These are phyloP conservation scores for Hippocampus kuda DNA, from an alignment of 2,797 vertebrate species.

Conservation along the genomic window DNA sequence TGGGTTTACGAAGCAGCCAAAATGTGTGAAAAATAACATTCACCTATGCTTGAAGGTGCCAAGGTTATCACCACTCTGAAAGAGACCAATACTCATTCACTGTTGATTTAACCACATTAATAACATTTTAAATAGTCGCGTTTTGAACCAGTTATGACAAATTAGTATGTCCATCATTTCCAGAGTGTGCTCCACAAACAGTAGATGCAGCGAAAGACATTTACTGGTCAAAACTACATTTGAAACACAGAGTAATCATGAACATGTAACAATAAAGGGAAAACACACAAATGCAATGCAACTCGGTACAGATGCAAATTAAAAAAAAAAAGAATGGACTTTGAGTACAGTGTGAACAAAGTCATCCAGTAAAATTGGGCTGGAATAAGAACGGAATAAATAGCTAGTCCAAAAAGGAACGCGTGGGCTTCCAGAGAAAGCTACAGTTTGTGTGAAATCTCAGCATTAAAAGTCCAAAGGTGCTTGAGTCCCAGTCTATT, in stretches of 20 bases:
- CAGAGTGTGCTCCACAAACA: not conserved
- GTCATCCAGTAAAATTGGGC: conserved; percentile 30
- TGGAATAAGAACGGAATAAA: conserved; percentile 47
- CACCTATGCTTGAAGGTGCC: not conserved
- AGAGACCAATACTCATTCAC: not conserved
- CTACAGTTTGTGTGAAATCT: conserved; percentile 32
- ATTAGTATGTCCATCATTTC: not conserved
- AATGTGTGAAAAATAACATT: not conserved
- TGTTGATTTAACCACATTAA: not conserved
- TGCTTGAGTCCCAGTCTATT: not conserved
- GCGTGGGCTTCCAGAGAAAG: conserved; percentile 17
- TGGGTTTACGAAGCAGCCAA: not conserved
- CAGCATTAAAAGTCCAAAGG: conserved; percentile 3
- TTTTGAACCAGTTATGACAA: not conserved
- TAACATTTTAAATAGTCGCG: not conserved
- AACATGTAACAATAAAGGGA: conserved; percentile 6
- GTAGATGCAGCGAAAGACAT: not conserved
- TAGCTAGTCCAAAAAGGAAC: conserved; percentile 13
- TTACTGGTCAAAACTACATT: not conserved
- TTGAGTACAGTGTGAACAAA: conserved; percentile 19
- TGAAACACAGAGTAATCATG: not conserved
- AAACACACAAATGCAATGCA: conserved; percentile 12
- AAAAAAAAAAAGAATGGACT: conserved; percentile 4
- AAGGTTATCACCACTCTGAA: not conserved
- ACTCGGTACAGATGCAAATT: conserved; percentile 21